Conservation (phyloP, 2,797 vertebrate species). For the Tragopan temminckii region DNA sequence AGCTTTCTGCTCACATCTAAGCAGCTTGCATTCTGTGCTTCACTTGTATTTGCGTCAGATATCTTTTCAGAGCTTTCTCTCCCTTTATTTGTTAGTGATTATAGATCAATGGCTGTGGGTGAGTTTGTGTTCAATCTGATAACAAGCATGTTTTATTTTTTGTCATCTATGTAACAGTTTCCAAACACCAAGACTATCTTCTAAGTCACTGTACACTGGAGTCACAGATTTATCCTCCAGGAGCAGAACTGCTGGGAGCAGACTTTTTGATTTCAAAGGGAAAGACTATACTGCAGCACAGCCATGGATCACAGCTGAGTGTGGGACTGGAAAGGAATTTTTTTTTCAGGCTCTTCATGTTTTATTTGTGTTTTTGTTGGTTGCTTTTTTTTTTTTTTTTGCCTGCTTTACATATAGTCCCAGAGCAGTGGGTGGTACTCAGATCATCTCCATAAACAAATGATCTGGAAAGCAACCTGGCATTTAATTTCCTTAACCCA, state of each 20-base stretch:
- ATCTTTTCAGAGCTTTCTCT: conserved; percentile 9
- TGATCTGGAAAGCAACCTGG: conserved; percentile 49
- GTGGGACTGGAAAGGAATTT: background rate
- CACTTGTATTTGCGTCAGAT: background rate
- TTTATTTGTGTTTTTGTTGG: background rate
- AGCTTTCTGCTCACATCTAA: background rate
- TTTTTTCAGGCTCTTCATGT: background rate
- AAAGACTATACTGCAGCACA: conserved; percentile 5
- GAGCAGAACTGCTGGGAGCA: conserved; percentile 14
- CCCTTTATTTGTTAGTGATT: background rate
- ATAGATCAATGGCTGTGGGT: background rate
- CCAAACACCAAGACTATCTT: background rate
- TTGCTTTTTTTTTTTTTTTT: too few relatives aligned
- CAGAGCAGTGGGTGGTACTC: background rate
- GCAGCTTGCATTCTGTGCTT: background rate
- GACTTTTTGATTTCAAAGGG: background rate
- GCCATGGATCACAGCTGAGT: background rate
- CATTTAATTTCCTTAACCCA: conserved; percentile 31
- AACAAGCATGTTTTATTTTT: conserved; percentile 13
- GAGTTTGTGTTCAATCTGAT: background rate
- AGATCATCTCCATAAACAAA: conserved; percentile 61
- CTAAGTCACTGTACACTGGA: background rate
- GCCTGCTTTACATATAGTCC: conserved; percentile 46
- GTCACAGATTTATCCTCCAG: background rate
- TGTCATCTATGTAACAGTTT: background rate